Evolutionary conservation across 2,797 vertebrate genomes (phyloP), one percentile per base, ranked within the genome.

Genomic region (Fistularia tabacaria): DNA sequence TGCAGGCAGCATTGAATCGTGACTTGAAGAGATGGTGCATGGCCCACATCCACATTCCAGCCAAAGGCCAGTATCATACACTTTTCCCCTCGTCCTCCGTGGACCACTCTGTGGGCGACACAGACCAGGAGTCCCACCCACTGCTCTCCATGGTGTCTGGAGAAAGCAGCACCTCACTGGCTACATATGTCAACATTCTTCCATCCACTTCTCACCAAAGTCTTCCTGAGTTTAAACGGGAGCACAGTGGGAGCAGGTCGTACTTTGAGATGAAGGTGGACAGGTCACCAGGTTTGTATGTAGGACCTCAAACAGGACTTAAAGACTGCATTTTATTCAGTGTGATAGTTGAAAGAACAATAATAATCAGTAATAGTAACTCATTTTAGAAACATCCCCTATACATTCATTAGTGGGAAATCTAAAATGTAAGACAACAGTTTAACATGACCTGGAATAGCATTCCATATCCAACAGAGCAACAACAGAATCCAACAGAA

Each of bases 1-100:
- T 58, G 44, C 51, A 96, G 93, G 83, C 83, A 39, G 90, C 90
- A 6, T 81, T 91, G 71, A 91, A 90, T 0, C 84, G 88, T 10
- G 91, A 95, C 43, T 79, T 95, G 75, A 93, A 93, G 85, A 90
- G 82, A 41, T 94, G 93, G 93, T 94, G 92, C 78, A 51, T 91
- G 82, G 73, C 93, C 66, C 93, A 94, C 50, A 53, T 89, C 64
- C 91, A 85, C 54, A 71, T 91, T 51, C 87, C 92, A 46, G 87
- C 90, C 58, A 88, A 91, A 54, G 84, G 84, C 43, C 87, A 85
- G 51, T 71, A 80, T 48, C 78, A 74, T 63, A 85, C 73, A 50
- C 76, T 83, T 42, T 64, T 85, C 38, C 73, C 66, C 11, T 82
- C 87, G 0, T 68, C 79, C 0, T 93, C 93, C 10, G 88, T 85